These are phyloP conservation scores for Hydractinia echinata DNA, from an alignment of 30 jellyfish, hydroid and myxozoan species.

Conservation along the genomic window DNA sequence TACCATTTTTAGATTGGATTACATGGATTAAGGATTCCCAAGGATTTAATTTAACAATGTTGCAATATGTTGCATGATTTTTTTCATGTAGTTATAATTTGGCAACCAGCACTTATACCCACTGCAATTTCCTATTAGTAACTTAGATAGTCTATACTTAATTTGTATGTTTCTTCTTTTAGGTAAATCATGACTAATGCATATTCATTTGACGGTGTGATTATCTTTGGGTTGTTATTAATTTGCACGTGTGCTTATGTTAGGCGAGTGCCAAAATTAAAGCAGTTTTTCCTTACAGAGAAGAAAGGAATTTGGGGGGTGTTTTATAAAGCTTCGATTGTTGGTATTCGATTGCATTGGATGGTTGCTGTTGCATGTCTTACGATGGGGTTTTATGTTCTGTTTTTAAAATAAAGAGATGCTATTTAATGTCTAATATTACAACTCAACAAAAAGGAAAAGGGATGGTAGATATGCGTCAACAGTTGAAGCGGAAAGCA, in stretches of 20 bases:
- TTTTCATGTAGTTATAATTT: too few relatives aligned
- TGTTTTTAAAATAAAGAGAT: constrained; percentile 44
- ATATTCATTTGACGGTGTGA: constrained; percentile 88
- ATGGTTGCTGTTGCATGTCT: constrained; percentile 65
- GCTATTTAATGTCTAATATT: too few relatives aligned
- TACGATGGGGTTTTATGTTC: constrained; percentile 60
- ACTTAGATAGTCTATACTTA: too few relatives aligned
- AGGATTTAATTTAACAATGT: too few relatives aligned
- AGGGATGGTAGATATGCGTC: too few relatives aligned
- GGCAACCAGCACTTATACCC: too few relatives aligned
- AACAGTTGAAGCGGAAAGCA: too few relatives aligned
- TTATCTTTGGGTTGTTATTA: constrained; percentile 59
- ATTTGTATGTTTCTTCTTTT: background rate
- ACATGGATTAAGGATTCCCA: too few relatives aligned
- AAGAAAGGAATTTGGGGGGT: constrained; percentile 91
- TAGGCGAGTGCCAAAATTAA: constrained; percentile 77
- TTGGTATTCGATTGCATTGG: constrained; percentile 94
- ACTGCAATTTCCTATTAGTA: too few relatives aligned
- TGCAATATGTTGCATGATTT: too few relatives aligned
- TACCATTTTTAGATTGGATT: too few relatives aligned
- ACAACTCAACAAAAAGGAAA: too few relatives aligned
- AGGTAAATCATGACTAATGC: constrained; percentile 47
- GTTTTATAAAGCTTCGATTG: constrained; percentile 83
- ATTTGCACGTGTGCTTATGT: constrained; percentile 87
- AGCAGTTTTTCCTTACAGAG: constrained; percentile 68